These are phyloP conservation scores for Ganaspis brasiliensis DNA, from an alignment of 2,888 invertebrate genomes.

Conservation along the genomic window DNA sequence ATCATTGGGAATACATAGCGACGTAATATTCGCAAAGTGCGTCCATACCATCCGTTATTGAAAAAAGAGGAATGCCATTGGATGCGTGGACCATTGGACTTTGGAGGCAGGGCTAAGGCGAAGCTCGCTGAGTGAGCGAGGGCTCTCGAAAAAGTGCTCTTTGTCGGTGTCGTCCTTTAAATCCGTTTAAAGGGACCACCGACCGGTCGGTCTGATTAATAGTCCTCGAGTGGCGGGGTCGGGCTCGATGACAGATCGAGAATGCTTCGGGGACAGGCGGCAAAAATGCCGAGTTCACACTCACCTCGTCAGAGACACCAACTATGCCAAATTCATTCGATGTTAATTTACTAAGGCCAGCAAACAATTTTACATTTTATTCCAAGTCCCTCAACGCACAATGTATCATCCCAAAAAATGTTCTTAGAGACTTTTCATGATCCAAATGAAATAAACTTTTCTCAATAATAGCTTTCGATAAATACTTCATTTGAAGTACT, in stretches of 20 bases:
- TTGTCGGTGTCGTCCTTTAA: slow-evolving; percentile 75
- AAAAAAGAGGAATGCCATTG: slow-evolving; percentile 62
- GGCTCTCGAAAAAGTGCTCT: slow-evolving; percentile 65
- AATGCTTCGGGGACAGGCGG: slow-evolving; percentile 71
- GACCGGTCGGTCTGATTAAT: slow-evolving; percentile 75
- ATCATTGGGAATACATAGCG: slow-evolving; percentile 40
- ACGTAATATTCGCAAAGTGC: slow-evolving; percentile 40
- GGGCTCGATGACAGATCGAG: slow-evolving; percentile 76
- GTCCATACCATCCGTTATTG: slow-evolving; percentile 58
- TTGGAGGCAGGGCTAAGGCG: slow-evolving; percentile 28
- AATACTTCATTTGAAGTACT: too few species aligned
- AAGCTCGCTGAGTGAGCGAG: slow-evolving; percentile 54
- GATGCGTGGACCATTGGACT: slow-evolving; percentile 44
- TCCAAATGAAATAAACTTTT: too few species aligned
- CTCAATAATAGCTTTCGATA: too few species aligned
- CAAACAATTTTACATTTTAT: neutral
- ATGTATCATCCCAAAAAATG: neutral
- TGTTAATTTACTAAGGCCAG: slow-evolving; percentile 27
- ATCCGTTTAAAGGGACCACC: slow-evolving; percentile 76
- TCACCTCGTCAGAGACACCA: slow-evolving; percentile 50
- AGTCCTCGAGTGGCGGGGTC: slow-evolving; percentile 67
- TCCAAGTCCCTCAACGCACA: neutral
- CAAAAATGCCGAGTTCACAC: slow-evolving; percentile 76
- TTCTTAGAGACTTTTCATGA: too few species aligned
- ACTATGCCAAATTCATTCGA: slow-evolving; percentile 34